Conservation (phyloP, 1,140 invertebrate species). For the Pissodes strobi region DNA sequence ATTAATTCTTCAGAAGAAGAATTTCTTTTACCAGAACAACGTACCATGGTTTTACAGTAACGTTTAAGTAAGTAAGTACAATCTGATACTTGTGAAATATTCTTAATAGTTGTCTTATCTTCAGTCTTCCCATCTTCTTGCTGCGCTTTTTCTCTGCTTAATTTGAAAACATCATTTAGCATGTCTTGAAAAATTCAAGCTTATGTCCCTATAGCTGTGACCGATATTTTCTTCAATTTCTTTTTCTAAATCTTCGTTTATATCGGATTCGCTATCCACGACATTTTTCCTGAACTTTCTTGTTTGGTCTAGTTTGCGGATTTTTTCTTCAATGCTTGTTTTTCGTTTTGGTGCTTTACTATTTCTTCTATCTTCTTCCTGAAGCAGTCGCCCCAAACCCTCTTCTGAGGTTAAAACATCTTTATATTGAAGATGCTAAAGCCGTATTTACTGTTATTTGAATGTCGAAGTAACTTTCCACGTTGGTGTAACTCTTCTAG, state of each 20-base stretch:
- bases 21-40: too few relatives aligned
- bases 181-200: neutral
- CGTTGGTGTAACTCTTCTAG: neutral
- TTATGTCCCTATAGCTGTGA: neutral
- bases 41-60: neutral
- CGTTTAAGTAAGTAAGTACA: neutral
- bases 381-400: neutral
- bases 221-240: neutral
- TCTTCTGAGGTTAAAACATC: too few relatives aligned
- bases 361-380: neutral
- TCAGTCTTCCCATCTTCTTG: neutral
- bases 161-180: too few relatives aligned
- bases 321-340: too few relatives aligned
- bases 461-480: too few relatives aligned
- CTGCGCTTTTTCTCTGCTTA: neutral
- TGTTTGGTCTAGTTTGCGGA: too few relatives aligned
- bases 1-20: too few relatives aligned
- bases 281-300: too few relatives aligned
- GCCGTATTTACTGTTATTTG: neutral
- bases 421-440: neutral
- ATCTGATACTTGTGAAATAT: too few relatives aligned
- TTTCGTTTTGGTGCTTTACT: too few relatives aligned
- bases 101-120: neutral
- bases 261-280: too few relatives aligned
- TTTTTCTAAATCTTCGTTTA: too few relatives aligned